A percentile compares a stretch with the other conserved stretches of the same genome.
Conservation (phyloP, 2,888 invertebrate genomes). For the Patella ulyssiponensis region DNA sequence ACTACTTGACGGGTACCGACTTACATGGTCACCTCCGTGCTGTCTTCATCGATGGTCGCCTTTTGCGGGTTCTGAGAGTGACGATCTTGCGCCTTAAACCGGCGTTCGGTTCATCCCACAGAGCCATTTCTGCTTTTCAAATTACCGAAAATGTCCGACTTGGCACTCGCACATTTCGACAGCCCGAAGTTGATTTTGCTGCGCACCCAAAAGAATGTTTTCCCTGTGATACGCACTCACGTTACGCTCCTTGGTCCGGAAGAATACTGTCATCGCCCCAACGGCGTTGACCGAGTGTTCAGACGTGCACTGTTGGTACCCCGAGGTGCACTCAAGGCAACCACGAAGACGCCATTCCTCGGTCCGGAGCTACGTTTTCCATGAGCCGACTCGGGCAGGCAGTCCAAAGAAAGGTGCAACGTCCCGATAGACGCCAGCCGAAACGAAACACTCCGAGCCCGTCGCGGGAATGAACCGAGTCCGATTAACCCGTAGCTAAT, state of each 20-base stretch:
- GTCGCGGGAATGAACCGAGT: slow-evolving; percentile 23
- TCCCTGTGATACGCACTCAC: too few relatives aligned
- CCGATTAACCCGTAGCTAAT: too few relatives aligned
- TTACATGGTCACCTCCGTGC: slow-evolving; percentile 85
- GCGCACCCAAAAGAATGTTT: too few relatives aligned
- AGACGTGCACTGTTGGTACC: too few relatives aligned
- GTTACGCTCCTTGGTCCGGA: too few relatives aligned
- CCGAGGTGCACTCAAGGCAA: too few relatives aligned
- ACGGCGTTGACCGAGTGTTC: too few relatives aligned
- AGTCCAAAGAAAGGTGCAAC: not conserved
- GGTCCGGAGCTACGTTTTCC: too few relatives aligned
- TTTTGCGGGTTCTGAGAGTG: slow-evolving; percentile 78
- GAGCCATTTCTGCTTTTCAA: not conserved
- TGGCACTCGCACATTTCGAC: not conserved
- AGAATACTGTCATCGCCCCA: too few relatives aligned
- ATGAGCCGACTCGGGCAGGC: too few relatives aligned
- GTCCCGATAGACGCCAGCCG: not conserved
- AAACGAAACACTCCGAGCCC: not conserved
- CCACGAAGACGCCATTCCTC: not conserved
- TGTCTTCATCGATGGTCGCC: slow-evolving; percentile 80
- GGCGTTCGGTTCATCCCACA: slow-evolving; percentile 77
- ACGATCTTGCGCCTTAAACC: slow-evolving; percentile 80
- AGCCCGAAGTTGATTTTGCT: too few relatives aligned
- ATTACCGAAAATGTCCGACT: not conserved
- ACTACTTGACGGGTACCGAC: slow-evolving; percentile 81